phyloP scores from a whole-genome alignment of 2,888 invertebrate species.

The Shargacucullia verbasci region DNA sequence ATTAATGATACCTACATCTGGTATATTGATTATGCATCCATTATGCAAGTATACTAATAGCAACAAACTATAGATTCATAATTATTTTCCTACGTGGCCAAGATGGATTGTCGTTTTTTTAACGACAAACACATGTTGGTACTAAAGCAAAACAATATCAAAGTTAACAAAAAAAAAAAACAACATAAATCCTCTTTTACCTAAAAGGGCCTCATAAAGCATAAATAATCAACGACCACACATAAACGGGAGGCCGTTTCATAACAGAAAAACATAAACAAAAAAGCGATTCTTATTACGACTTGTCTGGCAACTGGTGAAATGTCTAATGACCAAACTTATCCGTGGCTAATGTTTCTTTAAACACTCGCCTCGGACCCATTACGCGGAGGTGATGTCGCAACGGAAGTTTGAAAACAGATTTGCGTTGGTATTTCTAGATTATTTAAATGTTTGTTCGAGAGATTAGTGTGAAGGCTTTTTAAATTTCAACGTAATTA shows the following conservation, averaged over 20 bases:
- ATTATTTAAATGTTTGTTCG: not conserved
- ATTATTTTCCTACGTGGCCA: no score
- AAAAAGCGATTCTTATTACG: constrained; percentile 11
- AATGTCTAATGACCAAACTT: constrained; percentile 78
- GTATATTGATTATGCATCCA: no score
- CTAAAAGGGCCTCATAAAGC: not conserved
- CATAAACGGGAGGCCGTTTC: not conserved
- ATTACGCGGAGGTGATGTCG: constrained; percentile 60
- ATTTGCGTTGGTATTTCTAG: constrained; percentile 7
- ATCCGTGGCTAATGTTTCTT: constrained; percentile 75
- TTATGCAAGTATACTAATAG: no score
- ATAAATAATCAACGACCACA: not conserved
- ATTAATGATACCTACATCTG: no score
- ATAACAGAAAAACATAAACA: constrained; percentile 8
- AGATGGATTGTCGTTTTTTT: no score
- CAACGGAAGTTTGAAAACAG: constrained; percentile 7
- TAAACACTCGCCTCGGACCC: constrained; percentile 71
- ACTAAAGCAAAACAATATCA: no score
- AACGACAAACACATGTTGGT: no score
- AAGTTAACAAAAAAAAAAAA: not conserved
- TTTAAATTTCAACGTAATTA: not conserved
- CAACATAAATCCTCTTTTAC: not conserved
- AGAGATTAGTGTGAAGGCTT: not conserved
- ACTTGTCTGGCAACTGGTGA: constrained; percentile 49
- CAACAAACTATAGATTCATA: no score